These are phyloP conservation scores for Holcopasites calliopsidis DNA, from an alignment of 1,140 invertebrate species.

Conservation along the genomic window DNA sequence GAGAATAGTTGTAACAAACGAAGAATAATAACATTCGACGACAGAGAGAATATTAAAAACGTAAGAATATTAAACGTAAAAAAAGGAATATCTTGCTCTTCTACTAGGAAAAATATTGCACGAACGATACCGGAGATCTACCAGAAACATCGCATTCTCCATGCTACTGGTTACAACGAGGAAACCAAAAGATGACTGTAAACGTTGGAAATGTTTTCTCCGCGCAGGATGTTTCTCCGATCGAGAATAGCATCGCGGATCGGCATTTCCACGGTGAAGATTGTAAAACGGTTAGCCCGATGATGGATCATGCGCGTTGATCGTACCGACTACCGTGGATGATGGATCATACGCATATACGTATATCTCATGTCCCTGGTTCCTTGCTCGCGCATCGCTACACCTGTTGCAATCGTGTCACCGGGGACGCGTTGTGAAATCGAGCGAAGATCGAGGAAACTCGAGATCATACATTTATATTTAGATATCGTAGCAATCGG, in stretches of 20 bases:
- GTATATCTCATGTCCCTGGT: too few relatives aligned
- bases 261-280: constrained; percentile 45
- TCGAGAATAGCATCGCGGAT: constrained; percentile 48
- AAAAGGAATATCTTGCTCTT: background rate
- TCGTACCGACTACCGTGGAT: constrained; percentile 39
- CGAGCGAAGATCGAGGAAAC: background rate
- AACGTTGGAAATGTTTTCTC: constrained; percentile 16
- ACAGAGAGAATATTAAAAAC: too few relatives aligned
- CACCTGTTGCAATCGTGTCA: background rate
- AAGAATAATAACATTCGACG: too few relatives aligned
- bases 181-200: background rate
- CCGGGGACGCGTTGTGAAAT: background rate
- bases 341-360: constrained; percentile 38
- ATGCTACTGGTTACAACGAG: background rate
- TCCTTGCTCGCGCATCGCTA: background rate
- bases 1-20: too few relatives aligned
- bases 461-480: background rate
- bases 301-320: constrained; percentile 50
- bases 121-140: background rate
- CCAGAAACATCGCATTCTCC: constrained; percentile 7
- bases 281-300: constrained; percentile 37
- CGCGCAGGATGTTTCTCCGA: too few relatives aligned
- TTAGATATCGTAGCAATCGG: background rate
- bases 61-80: background rate
- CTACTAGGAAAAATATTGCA: background rate